A percentile compares a stretch with the other conserved stretches of the same genome.
Evolutionary conservation across 2,113 vertebrate species (phyloP).

Genomic region (Amblyornis subalaris): DNA sequence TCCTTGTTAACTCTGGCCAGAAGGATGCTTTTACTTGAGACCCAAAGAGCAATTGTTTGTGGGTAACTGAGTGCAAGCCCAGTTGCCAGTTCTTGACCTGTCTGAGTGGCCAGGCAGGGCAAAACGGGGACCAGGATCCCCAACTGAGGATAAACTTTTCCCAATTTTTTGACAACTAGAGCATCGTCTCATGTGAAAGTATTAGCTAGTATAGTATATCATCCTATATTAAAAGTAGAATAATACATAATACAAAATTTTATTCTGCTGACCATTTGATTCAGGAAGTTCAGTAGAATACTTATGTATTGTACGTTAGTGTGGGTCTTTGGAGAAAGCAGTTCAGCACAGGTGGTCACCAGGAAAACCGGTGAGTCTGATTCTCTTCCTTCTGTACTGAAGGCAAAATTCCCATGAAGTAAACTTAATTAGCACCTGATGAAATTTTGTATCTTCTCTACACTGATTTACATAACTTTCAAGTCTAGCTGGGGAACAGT

Average conservation of each 20-base stretch:
- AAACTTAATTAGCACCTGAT: conserved; percentile 20
- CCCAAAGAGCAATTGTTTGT: not conserved
- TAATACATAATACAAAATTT: not conserved
- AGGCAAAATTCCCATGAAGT: not conserved
- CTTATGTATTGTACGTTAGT: not conserved
- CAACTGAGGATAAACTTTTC: not conserved
- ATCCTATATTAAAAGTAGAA: not conserved
- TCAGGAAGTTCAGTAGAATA: not conserved
- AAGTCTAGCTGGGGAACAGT: not conserved
- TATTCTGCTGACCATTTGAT: not conserved
- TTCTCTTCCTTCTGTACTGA: not conserved
- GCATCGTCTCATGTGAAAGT: not conserved
- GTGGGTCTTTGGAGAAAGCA: not conserved
- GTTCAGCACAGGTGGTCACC: not conserved
- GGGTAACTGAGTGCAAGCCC: not conserved
- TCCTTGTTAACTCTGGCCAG: not conserved
- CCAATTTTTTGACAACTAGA: not conserved
- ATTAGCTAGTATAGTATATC: not conserved
- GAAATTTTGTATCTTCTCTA: conserved; percentile 42
- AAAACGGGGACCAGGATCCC: not conserved
- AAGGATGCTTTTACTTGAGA: not conserved
- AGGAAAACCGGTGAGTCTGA: not conserved
- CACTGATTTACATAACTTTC: conserved; percentile 39
- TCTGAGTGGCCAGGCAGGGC: not conserved
- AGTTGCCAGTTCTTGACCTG: not conserved